phyloP scores from a whole-genome alignment of 2,113 vertebrate species.

The Turnix velox region DNA sequence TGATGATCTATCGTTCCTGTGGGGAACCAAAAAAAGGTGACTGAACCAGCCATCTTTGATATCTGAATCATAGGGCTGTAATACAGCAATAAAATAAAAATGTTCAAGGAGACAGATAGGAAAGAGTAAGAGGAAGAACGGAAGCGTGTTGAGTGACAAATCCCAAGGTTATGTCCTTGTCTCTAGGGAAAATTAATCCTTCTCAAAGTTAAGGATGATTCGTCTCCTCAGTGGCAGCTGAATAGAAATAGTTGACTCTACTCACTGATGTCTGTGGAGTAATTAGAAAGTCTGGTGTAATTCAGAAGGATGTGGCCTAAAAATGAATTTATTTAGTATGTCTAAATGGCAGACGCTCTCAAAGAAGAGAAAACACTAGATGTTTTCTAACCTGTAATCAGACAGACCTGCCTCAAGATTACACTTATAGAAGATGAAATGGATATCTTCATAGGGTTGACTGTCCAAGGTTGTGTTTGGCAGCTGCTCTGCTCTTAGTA shows the following conservation, averaged over 20 bases:
- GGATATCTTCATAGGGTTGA: neutral
- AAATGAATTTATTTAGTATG: neutral
- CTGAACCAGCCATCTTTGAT: neutral
- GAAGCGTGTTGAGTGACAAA: neutral
- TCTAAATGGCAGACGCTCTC: neutral
- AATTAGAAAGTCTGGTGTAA: conserved; percentile 6
- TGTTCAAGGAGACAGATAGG: neutral
- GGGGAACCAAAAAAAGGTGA: neutral
- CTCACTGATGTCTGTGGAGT: neutral
- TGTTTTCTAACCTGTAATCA: conserved; percentile 10
- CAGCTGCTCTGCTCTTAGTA: neutral
- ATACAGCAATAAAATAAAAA: neutral
- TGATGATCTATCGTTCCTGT: neutral
- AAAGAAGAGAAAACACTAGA: neutral
- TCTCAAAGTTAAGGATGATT: neutral
- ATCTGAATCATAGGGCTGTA: neutral
- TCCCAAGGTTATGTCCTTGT: neutral
- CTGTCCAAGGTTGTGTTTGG: neutral
- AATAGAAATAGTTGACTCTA: neutral
- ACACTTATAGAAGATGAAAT: neutral
- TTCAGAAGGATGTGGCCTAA: neutral
- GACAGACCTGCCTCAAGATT: neutral
- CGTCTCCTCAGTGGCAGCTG: neutral
- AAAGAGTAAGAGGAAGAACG: neutral
- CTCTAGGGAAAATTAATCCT: neutral